Evolutionary conservation across 2,797 vertebrate genomes (phyloP).

Genomic region (Mastacembelus armatus): DNA sequence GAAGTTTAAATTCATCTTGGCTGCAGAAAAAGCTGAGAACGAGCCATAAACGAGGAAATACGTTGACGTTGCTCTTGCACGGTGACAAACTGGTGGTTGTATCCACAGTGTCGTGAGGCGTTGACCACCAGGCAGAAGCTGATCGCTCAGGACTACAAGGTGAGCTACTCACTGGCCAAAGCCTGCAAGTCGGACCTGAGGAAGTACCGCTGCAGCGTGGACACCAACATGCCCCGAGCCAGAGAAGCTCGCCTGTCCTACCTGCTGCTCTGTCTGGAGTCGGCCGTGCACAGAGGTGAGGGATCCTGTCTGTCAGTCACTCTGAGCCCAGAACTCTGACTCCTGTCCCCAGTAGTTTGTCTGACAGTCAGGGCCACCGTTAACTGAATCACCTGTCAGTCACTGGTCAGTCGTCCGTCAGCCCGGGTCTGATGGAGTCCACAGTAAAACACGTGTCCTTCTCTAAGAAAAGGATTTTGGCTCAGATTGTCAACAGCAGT

Average conservation of each 20-base stretch:
- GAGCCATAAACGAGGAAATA: no score
- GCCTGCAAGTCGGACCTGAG: slow-evolving; percentile 96
- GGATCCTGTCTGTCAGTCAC: neutral
- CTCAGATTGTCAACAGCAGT: no score
- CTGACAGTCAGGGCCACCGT: neutral
- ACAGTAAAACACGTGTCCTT: no score
- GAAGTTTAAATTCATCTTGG: neutral
- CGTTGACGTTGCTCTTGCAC: no score
- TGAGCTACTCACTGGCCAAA: slow-evolving; percentile 97
- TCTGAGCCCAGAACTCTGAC: neutral
- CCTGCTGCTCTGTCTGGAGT: slow-evolving; percentile 94
- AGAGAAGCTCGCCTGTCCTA: slow-evolving; percentile 95
- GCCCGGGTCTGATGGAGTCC: neutral
- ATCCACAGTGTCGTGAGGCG: slow-evolving; percentile 91
- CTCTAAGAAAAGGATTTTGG: neutral
- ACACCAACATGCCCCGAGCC: slow-evolving; percentile 92
- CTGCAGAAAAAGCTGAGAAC: no score
- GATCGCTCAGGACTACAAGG: slow-evolving; percentile 98
- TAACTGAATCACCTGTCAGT: slow-evolving; percentile 4
- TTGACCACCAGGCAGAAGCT: slow-evolving; percentile 97
- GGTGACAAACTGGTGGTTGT: no score
- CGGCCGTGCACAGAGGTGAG: slow-evolving; percentile 80
- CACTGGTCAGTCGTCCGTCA: neutral
- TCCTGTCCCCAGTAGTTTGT: neutral
- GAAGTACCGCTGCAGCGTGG: slow-evolving; percentile 92